Evolutionary conservation across 1,140 invertebrate species (phyloP), one percentile per base, ranked within the genome.

Genomic region (Neelides sp.): DNA sequence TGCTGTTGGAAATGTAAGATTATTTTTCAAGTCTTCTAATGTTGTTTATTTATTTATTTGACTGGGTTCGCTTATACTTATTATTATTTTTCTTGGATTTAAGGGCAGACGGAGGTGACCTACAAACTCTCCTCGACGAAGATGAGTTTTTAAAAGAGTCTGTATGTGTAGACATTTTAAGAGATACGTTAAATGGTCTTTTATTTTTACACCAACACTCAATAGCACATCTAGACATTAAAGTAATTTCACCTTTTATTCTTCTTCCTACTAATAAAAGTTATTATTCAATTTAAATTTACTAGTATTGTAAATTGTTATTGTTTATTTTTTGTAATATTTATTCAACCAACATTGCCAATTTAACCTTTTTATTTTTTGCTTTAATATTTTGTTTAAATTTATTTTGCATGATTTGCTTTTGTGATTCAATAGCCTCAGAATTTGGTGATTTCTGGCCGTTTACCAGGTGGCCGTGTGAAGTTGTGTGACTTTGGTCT

Each of bases 401-500:
- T 8, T 32, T 32, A 15, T 20, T 46, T 19, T 44, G 24, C 42
- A 24, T 26, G 24, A n/a, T 27, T 24, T 23, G 19, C 10, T 8
- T n/a, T 44, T 44, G 17, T 44, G 28, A 26, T 46, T 50, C 15
- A 51, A 20, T 40, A 58, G 53, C 57, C 57, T 26, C 57, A 59
- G 46, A 59, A 59, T 55, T 54, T 61, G 51, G 55, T 61, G 7
- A 42, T 61, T n/a, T 52, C 52, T 50, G 59, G 59, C 26, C 50
- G 49, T 15, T 30, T 52, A 23, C 55, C 52, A 22, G 46, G 39
- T 24, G 52, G 52, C 40, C 44, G 55, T n/a, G 55, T 61, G n/a
- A 57, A 57, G 46, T 55, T 61, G 32, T 61, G 59, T 56, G 59
- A 61, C 51, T 61, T 61, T 51, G 59, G 59, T 42, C 46, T 61